These are phyloP conservation scores for Sphaeramia orbicularis DNA, from an alignment of 2,797 vertebrate genomes.

Conservation along the genomic window DNA sequence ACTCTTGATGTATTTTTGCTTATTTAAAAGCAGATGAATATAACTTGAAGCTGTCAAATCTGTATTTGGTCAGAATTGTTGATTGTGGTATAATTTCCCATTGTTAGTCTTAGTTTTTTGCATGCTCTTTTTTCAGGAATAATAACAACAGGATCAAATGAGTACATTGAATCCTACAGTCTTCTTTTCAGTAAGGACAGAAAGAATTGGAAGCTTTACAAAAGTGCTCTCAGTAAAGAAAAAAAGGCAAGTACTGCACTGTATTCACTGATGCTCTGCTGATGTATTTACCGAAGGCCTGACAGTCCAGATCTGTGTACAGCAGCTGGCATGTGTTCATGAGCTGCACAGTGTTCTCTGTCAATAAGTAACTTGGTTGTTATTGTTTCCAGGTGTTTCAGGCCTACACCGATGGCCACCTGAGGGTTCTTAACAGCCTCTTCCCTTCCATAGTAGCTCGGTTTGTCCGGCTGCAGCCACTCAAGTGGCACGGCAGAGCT, in stretches of 20 bases:
- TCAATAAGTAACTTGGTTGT: slow-evolving; percentile 34
- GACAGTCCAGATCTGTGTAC: neutral
- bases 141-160: slow-evolving; percentile 82
- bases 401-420: slow-evolving; percentile 81
- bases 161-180: slow-evolving; percentile 83
- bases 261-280: neutral
- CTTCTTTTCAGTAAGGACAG: slow-evolving; percentile 87
- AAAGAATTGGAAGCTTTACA: slow-evolving; percentile 89
- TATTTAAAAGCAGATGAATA: neutral
- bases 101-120: neutral
- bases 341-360: slow-evolving; percentile 4
- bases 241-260: slow-evolving; percentile 79
- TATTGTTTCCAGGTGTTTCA: slow-evolving; percentile 84
- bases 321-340: neutral
- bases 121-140: slow-evolving; percentile 79
- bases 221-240: slow-evolving; percentile 80
- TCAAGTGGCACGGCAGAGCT: slow-evolving; percentile 77
- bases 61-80: neutral
- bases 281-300: neutral
- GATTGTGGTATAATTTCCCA: neutral
- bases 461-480: slow-evolving; percentile 84
- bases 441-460: slow-evolving; percentile 85
- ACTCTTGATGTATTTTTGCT: neutral
- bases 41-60: too few species aligned
- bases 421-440: slow-evolving; percentile 85